Conservation (phyloP, 2,888 invertebrate genomes). For the Standfussiana lucernea region DNA sequence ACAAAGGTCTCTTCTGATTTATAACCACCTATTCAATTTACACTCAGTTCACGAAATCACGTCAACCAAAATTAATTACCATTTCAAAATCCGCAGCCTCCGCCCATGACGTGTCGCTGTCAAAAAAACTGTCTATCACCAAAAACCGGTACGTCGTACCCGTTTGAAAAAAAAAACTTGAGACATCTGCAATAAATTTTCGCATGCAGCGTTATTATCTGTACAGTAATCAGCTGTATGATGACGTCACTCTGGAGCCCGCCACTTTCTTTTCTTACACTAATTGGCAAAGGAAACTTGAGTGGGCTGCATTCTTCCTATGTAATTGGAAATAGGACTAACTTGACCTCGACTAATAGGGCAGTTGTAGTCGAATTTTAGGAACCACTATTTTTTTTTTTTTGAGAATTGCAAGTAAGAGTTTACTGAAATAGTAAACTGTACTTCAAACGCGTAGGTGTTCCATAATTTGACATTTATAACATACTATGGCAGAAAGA, state of each 20-base stretch:
- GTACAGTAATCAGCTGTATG: slow-evolving; percentile 60
- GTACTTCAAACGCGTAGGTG: background rate
- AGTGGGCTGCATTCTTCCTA: slow-evolving; percentile 24
- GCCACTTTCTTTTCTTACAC: slow-evolving; percentile 65
- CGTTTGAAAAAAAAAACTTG: slow-evolving; percentile 54
- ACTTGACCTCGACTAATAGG: background rate
- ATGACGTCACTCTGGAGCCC: slow-evolving; percentile 60
- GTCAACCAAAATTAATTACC: slow-evolving; percentile 51
- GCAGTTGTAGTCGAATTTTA: background rate
- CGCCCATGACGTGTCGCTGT: slow-evolving; percentile 49
- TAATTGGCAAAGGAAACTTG: slow-evolving; percentile 56
- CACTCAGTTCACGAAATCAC: background rate
- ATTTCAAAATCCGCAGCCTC: slow-evolving; percentile 47
- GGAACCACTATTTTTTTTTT: background rate
- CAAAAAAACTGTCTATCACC: slow-evolving; percentile 41
- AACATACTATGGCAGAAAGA: background rate
- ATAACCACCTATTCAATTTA: background rate
- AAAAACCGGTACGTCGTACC: slow-evolving; percentile 53
- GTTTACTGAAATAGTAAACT: background rate
- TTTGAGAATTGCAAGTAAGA: background rate
- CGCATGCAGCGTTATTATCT: slow-evolving; percentile 59
- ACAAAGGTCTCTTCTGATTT: background rate
- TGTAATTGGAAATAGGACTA: slow-evolving; percentile 27
- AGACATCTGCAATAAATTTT: slow-evolving; percentile 55
- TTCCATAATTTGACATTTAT: background rate